These are phyloP conservation scores for Sussaba pulchella DNA, from an alignment of 2,888 invertebrate species.

Conservation along the genomic window DNA sequence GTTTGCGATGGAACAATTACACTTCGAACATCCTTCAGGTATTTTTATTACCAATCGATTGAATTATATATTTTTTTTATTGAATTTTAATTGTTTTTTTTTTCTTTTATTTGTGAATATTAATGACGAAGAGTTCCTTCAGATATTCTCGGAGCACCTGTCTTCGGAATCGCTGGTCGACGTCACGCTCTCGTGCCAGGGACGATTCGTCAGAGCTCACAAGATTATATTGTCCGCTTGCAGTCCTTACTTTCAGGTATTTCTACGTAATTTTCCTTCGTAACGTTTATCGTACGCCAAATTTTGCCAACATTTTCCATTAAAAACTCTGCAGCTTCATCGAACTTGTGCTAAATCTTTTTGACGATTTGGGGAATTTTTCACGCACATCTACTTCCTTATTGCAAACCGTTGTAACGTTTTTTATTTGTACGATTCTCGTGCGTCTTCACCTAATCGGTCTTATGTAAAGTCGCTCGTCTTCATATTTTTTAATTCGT, in stretches of 20 bases:
- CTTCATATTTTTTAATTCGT: too few species aligned
- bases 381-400: too few species aligned
- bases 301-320: too few species aligned
- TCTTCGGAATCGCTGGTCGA: conserved; percentile 84
- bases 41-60: too few species aligned
- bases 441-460: too few species aligned
- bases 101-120: background rate
- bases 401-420: conserved; percentile 10
- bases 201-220: conserved; percentile 85
- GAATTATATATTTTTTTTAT: background rate
- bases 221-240: conserved; percentile 85
- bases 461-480: too few species aligned
- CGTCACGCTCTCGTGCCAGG: conserved; percentile 85
- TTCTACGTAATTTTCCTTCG: conserved; percentile 2
- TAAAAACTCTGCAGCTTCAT: too few species aligned
- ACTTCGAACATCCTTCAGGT: conserved; percentile 84
- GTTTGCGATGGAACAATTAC: conserved; percentile 85
- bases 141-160: conserved; percentile 84
- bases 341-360: too few species aligned
- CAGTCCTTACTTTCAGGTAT: conserved; percentile 85
- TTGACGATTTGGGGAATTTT: too few species aligned
- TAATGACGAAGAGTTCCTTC: conserved; percentile 18
- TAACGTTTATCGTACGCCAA: too few species aligned
- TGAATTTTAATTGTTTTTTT: background rate
- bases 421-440: too few species aligned